Conservation (phyloP, 2,888 invertebrate species). For the Drosophila neoperkinsi region DNA sequence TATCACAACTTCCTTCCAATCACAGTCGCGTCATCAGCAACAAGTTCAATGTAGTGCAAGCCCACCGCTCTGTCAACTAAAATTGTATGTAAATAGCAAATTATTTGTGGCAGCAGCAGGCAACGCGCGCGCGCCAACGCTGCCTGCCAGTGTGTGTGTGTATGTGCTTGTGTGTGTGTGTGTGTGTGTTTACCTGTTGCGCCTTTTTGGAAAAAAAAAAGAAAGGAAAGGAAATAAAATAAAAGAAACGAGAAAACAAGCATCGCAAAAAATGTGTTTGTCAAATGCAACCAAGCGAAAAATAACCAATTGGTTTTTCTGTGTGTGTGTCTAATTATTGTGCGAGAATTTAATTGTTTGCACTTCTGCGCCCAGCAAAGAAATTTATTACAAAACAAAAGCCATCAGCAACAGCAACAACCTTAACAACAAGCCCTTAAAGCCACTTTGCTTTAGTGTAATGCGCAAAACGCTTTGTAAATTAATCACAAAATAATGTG, state of each 20-base stretch:
- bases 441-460: conserved; percentile 25
- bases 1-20: conserved; percentile 19
- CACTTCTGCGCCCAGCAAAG: conserved; percentile 36
- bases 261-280: conserved; percentile 18
- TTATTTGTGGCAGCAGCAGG: conserved; percentile 32
- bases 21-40: conserved; percentile 14
- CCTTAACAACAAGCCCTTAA: conserved; percentile 21
- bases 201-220: conserved; percentile 44
- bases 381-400: conserved; percentile 55
- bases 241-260: conserved; percentile 24
- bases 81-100: conserved; percentile 31
- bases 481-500: conserved; percentile 7
- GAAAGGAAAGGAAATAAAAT: conserved; percentile 12
- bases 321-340: conserved; percentile 39
- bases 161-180: conserved; percentile 7
- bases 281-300: conserved; percentile 12
- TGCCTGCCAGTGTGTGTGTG: conserved; percentile 23
- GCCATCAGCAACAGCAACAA: conserved; percentile 24
- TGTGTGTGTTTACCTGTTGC: conserved; percentile 59
- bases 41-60: conserved; percentile 39
- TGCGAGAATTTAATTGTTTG: conserved; percentile 62
- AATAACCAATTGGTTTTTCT: conserved; percentile 11
- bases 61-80: conserved; percentile 2
- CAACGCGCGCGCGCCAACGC: conserved; percentile 63
- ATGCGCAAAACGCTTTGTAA: conserved; percentile 48